Percentiles rank a stretch among this genome's conserved stretches.
These are phyloP conservation scores for Molanna angustata DNA, from an alignment of 2,888 invertebrate species.

Conservation along the genomic window DNA sequence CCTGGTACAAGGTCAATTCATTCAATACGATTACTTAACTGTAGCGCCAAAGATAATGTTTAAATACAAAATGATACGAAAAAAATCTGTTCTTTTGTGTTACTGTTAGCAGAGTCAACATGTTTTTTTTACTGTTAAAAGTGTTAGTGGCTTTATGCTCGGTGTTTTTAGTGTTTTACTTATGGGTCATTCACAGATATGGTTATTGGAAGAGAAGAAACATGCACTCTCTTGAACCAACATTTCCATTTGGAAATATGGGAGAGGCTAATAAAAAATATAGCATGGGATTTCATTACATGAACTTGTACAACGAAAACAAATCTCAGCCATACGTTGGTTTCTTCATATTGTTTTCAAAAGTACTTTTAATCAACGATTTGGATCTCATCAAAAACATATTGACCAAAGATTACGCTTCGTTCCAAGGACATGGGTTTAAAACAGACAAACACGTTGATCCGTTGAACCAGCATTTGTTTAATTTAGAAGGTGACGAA, in stretches of 20 bases:
- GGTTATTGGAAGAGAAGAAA: constrained; percentile 15
- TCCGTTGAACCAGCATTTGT: constrained; percentile 13
- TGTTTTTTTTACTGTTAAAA: no score
- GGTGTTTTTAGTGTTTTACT: constrained; percentile 2
- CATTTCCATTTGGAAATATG: constrained; percentile 4
- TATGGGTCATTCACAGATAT: constrained; percentile 3
- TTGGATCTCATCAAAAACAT: constrained; percentile 14
- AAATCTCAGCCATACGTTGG: constrained; percentile 15
- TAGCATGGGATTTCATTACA: not conserved
- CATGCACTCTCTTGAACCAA: constrained; percentile 3
- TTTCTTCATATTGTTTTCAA: not conserved
- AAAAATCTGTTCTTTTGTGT: no score
- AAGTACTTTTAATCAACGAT: constrained; percentile 16
- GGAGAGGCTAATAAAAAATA: not conserved
- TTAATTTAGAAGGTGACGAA: constrained; percentile 19
- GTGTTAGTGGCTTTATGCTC: not conserved
- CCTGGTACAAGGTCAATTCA: no score
- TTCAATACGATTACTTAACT: no score
- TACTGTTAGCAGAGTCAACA: no score
- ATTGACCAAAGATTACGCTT: constrained; percentile 12
- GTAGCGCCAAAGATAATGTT: no score
- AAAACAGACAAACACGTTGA: not conserved
- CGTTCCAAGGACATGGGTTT: constrained; percentile 16
- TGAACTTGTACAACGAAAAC: constrained; percentile 12
- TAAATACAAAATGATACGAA: no score